These are phyloP conservation scores for Echinops telfairi DNA, from an alignment of 2,113 vertebrate species.

Conservation along the genomic window DNA sequence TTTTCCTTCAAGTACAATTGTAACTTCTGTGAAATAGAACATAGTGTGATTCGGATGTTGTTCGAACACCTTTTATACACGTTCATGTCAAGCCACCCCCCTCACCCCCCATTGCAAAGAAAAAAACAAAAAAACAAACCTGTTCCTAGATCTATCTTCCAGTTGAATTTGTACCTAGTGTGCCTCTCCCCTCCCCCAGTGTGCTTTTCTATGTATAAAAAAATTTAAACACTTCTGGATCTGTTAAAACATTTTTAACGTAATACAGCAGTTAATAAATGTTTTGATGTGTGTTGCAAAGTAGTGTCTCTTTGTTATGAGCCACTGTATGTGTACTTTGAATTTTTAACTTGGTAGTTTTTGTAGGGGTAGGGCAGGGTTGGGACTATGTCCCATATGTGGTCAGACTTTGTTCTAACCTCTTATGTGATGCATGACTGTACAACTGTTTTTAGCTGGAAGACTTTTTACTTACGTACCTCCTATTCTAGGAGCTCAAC, in stretches of 20 bases:
- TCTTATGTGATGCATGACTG: too few relatives aligned
- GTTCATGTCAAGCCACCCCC: too few relatives aligned
- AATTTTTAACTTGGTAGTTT: too few relatives aligned
- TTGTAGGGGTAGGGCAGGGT: too few relatives aligned
- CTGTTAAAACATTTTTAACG: not conserved
- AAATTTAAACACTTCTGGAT: not conserved
- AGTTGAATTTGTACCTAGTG: not conserved
- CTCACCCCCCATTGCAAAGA: too few relatives aligned
- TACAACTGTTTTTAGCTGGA: constrained; percentile 15
- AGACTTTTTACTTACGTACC: not conserved
- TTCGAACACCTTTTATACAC: too few relatives aligned
- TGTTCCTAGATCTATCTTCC: not conserved
- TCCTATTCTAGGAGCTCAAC: too few relatives aligned
- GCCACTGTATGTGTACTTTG: not conserved
- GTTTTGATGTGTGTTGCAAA: not conserved
- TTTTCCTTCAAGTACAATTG: not conserved
- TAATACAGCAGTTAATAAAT: not conserved
- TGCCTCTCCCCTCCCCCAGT: too few relatives aligned
- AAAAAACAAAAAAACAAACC: not conserved
- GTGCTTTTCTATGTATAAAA: not conserved
- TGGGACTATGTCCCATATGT: too few relatives aligned
- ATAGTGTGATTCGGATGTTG: not conserved
- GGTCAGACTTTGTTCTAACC: too few relatives aligned
- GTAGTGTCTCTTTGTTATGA: not conserved
- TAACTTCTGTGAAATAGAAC: not conserved